Percentiles rank a stretch among this genome's conserved stretches.
phyloP scores from a whole-genome alignment of 2,797 vertebrate genomes.

The Enteromius anoplus region DNA sequence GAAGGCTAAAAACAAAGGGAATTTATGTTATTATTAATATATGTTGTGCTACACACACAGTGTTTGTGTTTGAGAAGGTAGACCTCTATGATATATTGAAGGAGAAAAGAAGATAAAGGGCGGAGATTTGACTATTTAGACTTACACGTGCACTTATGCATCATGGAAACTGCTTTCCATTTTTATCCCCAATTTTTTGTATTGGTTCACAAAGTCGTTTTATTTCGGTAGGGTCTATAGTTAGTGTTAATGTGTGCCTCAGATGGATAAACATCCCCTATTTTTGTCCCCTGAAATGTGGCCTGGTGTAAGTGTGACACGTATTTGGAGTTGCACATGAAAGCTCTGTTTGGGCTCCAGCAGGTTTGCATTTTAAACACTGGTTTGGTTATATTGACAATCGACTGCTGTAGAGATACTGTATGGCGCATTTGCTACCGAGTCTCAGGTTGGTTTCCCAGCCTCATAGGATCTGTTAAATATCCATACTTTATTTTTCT shows the following conservation, averaged over 20 bases:
- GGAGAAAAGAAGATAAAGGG: background rate
- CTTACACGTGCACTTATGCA: conserved; percentile 24
- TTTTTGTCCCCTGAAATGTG: conserved; percentile 20
- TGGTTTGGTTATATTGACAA: conserved; percentile 23
- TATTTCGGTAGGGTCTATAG: background rate
- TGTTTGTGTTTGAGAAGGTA: conserved; percentile 21
- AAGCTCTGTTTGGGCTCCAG: background rate
- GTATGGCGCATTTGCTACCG: background rate
- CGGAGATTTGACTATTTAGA: conserved; percentile 15
- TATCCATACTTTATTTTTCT: background rate
- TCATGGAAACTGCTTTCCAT: background rate
- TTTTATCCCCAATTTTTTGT: background rate
- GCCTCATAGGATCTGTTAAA: background rate
- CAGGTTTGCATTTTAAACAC: conserved; percentile 4
- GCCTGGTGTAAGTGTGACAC: background rate
- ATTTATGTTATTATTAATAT: conserved; percentile 9
- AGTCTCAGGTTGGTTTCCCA: conserved; percentile 18
- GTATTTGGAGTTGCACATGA: conserved; percentile 15
- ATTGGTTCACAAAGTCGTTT: background rate
- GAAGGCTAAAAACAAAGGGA: conserved; percentile 36
- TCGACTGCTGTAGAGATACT: background rate
- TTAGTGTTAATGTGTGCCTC: conserved; percentile 21
- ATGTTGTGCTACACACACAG: conserved; percentile 28
- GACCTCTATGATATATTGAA: conserved; percentile 11
- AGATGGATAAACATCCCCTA: background rate